Conservation (phyloP, 2,113 vertebrate genomes). For the Pachycephala philippinensis region DNA sequence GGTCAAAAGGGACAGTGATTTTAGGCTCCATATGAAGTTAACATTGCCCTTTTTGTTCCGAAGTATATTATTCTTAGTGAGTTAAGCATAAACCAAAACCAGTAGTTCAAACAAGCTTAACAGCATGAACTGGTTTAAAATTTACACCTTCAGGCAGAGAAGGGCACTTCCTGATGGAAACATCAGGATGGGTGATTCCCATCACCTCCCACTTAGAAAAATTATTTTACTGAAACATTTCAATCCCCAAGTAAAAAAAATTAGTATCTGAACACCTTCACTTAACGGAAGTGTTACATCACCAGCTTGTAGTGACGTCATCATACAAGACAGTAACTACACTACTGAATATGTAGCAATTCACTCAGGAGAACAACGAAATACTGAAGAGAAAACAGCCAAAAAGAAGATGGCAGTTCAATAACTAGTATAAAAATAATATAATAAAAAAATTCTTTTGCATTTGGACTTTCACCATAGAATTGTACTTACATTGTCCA, state of each 20-base stretch:
- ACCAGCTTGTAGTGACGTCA: background rate
- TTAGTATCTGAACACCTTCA: background rate
- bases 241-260: background rate
- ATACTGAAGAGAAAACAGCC: background rate
- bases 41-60: background rate
- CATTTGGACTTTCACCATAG: background rate
- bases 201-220: background rate
- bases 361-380: background rate
- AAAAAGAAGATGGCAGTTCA: background rate
- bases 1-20: background rate
- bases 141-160: background rate
- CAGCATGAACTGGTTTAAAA: background rate
- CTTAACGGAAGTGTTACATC: background rate
- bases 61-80: background rate
- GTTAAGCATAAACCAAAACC: background rate
- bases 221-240: background rate
- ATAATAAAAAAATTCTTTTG: background rate
- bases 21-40: background rate
- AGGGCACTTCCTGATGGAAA: background rate
- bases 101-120: background rate
- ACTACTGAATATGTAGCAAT: background rate
- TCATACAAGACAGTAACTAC: background rate
- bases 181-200: background rate
- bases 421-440: background rate
- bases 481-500: slow-evolving; percentile 88